phyloP scores from a whole-genome alignment of 92 coral and sea anemone species.

The Virgularia gustaviana region DNA sequence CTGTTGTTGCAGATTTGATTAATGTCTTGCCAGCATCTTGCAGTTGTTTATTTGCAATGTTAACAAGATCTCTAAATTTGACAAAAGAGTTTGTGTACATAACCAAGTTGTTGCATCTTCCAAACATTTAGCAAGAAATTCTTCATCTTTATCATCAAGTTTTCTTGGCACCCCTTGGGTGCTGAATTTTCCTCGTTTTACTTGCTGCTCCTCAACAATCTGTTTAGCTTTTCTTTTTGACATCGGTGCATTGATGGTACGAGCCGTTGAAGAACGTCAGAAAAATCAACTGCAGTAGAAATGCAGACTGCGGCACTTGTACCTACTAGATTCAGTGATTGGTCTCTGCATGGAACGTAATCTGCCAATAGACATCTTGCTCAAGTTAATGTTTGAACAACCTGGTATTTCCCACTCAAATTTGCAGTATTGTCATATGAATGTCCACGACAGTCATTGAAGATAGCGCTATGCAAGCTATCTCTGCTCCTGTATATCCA shows the following conservation, averaged over 20 bases:
- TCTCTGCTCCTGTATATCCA: slow-evolving; percentile 20
- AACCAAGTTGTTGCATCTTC: slow-evolving; percentile 55
- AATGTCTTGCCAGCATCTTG: slow-evolving; percentile 18
- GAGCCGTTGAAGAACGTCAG: slow-evolving; percentile 21
- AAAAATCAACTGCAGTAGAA: slow-evolving; percentile 3
- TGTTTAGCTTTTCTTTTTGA: slow-evolving; percentile 42
- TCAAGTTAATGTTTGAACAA: neutral
- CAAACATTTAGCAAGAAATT: slow-evolving; percentile 46
- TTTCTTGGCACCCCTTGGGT: slow-evolving; percentile 35
- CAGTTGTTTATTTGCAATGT: slow-evolving; percentile 32
- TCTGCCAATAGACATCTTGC: neutral
- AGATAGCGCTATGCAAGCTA: neutral
- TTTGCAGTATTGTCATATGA: slow-evolving; percentile 2
- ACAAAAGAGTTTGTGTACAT: slow-evolving; percentile 47
- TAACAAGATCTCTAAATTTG: slow-evolving; percentile 37
- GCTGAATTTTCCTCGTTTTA: slow-evolving; percentile 35
- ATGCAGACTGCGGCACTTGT: neutral
- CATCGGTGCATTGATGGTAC: slow-evolving; percentile 6
- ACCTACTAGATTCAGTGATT: neutral
- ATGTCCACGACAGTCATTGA: neutral
- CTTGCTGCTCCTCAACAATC: slow-evolving; percentile 39
- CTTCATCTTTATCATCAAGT: slow-evolving; percentile 54
- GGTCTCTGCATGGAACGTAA: slow-evolving; percentile 3
- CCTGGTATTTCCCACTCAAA: neutral
- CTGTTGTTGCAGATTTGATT: slow-evolving; percentile 40